Conservation (phyloP, 2,888 invertebrate genomes). For the Drosophila rellima region DNA sequence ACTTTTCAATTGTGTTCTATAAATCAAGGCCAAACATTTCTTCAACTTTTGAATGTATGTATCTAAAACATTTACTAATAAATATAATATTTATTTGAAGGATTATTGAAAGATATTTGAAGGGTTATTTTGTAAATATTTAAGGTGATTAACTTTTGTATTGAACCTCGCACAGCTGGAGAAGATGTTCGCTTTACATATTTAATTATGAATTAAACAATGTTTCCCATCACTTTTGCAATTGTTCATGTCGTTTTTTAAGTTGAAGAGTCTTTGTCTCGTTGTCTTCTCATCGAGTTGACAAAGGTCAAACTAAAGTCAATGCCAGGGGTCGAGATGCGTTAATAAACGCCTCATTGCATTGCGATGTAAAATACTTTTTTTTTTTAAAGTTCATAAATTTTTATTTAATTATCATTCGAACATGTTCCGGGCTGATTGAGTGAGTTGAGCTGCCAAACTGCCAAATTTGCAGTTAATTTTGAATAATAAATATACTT, state of each 20-base stretch:
- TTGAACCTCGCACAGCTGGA: slow-evolving; percentile 27
- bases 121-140: not conserved
- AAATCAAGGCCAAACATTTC: slow-evolving; percentile 4
- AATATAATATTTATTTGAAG: not conserved
- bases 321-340: slow-evolving; percentile 57
- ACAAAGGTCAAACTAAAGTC: slow-evolving; percentile 70
- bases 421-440: slow-evolving; percentile 47
- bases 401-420: slow-evolving; percentile 58
- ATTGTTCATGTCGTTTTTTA: slow-evolving; percentile 37
- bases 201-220: slow-evolving; percentile 59
- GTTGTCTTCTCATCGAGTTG: slow-evolving; percentile 25
- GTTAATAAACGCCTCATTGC: slow-evolving; percentile 50
- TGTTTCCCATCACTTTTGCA: slow-evolving; percentile 42
- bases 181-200: slow-evolving; percentile 21
- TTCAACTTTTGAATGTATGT: slow-evolving; percentile 13
- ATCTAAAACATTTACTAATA: not conserved
- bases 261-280: slow-evolving; percentile 15
- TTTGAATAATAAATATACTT: slow-evolving; percentile 21
- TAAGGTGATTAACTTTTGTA: not conserved
- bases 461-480: slow-evolving; percentile 50
- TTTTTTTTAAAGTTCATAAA: slow-evolving; percentile 25
- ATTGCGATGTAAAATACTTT: slow-evolving; percentile 32
- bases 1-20: not conserved
- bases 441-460: slow-evolving; percentile 47
- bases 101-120: not conserved